Conservation (phyloP, 2,888 invertebrate genomes). For the Rambutsinella grinnellia region DNA sequence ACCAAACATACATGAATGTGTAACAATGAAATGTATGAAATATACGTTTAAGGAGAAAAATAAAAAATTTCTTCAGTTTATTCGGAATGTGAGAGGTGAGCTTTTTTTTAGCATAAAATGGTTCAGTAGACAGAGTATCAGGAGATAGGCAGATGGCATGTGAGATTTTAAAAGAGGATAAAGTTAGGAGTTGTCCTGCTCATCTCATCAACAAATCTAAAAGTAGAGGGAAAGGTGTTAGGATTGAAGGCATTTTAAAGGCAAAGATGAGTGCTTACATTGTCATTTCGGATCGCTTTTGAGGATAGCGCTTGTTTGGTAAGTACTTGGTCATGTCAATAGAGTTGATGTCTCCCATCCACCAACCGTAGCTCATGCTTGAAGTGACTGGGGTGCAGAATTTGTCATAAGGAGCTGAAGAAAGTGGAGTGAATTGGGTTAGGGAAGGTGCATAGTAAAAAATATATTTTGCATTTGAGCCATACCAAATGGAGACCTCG, state of each 20-base stretch:
- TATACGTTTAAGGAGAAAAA: too few relatives aligned
- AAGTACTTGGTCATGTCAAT: constrained; percentile 58
- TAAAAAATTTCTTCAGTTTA: constrained; percentile 11
- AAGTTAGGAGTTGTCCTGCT: constrained; percentile 60
- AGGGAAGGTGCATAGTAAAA: neutral
- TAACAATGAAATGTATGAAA: constrained; percentile 12
- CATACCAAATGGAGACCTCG: constrained; percentile 60
- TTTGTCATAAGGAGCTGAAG: constrained; percentile 53
- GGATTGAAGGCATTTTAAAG: neutral
- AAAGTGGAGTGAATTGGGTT: neutral
- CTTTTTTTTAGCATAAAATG: neutral
- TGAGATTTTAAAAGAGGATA: constrained; percentile 50
- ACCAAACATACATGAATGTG: neutral
- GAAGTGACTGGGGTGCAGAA: constrained; percentile 60
- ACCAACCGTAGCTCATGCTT: constrained; percentile 64
- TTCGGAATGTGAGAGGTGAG: neutral
- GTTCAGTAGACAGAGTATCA: neutral
- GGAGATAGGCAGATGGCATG: neutral
- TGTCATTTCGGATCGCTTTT: constrained; percentile 62
- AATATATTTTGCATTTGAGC: too few relatives aligned
- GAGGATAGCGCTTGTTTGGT: constrained; percentile 55
- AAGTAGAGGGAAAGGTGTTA: constrained; percentile 1
- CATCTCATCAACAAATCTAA: constrained; percentile 64
- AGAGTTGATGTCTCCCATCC: constrained; percentile 54
- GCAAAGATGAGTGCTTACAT: constrained; percentile 58